Percentiles rank a stretch among this genome's conserved stretches.
These are phyloP conservation scores for Tinamus major DNA, from an alignment of 2,797 vertebrate genomes.

Conservation along the genomic window DNA sequence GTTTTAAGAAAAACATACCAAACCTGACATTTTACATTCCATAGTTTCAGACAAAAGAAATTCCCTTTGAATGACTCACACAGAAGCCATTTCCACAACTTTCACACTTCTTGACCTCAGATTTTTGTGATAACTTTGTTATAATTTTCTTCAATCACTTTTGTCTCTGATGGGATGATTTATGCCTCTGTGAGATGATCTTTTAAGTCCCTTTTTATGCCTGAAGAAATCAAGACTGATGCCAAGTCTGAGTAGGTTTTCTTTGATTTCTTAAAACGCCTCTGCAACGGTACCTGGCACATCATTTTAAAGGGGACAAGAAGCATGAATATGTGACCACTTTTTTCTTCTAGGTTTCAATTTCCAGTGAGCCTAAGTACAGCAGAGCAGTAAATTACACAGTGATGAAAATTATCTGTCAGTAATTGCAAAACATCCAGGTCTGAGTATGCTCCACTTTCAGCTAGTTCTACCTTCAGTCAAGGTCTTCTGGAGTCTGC, in stretches of 20 bases:
- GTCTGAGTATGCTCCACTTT: neutral
- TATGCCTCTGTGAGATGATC: neutral
- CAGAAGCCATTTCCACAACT: neutral
- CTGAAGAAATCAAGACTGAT: neutral
- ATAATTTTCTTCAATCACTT: conserved; percentile 29
- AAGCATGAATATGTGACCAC: accelerated
- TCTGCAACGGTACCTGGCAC: neutral
- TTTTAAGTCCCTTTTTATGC: neutral
- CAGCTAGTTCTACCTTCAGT: neutral
- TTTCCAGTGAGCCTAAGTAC: neutral
- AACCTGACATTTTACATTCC: neutral
- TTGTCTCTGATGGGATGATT: neutral
- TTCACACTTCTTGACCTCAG: neutral
- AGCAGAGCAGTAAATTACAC: neutral
- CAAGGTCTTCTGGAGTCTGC: neutral
- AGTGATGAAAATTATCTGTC: neutral
- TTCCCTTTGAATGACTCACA: neutral
- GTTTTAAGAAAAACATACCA: neutral
- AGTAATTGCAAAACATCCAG: neutral
- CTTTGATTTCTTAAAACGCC: neutral
- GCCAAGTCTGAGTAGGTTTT: neutral
- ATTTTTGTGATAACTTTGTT: neutral
- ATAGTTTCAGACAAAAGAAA: conserved; percentile 25
- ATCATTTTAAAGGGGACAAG: neutral
- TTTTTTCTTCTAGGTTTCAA: neutral